Evolutionary conservation across 2,888 invertebrate species (phyloP).

Genomic region (Caenorhabditis angaria): DNA sequence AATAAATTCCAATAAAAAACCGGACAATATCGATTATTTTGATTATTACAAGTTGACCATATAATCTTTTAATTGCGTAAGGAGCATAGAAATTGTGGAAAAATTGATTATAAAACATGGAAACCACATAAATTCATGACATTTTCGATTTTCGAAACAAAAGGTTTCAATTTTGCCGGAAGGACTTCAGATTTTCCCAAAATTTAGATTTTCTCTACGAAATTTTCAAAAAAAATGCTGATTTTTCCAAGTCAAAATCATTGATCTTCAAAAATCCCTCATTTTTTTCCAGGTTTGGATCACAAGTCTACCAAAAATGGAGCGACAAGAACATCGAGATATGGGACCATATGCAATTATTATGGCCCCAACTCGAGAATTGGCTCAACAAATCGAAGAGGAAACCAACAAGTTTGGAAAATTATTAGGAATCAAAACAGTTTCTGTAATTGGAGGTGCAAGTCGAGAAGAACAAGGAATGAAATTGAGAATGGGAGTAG

Average conservation of each 20-base stretch:
- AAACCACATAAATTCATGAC: no score
- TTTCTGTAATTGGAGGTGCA: conserved; percentile 92
- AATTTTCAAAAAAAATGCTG: neutral
- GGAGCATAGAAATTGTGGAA: no score
- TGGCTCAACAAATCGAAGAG: conserved; percentile 83
- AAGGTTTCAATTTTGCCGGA: no score
- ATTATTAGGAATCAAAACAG: conserved; percentile 86
- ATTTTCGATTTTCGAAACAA: no score
- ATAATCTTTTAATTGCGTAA: no score
- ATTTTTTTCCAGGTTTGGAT: conserved; percentile 80
- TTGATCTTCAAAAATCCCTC: no score
- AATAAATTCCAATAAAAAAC: no score
- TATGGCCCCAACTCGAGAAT: conserved; percentile 90
- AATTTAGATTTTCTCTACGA: no score
- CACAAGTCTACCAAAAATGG: conserved; percentile 93
- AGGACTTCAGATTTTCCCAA: no score
- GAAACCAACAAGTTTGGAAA: conserved; percentile 97
- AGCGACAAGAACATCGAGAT: conserved; percentile 74
- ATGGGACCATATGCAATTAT: conserved; percentile 96
- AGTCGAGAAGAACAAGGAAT: conserved; percentile 95
- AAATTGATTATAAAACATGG: no score
- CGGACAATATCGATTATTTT: no score
- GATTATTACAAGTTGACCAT: no score
- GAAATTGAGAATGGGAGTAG: conserved; percentile 86
- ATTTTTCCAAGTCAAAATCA: neutral